phyloP scores from a whole-genome alignment of 2,797 vertebrate genomes.

The Chrysolophus pictus region DNA sequence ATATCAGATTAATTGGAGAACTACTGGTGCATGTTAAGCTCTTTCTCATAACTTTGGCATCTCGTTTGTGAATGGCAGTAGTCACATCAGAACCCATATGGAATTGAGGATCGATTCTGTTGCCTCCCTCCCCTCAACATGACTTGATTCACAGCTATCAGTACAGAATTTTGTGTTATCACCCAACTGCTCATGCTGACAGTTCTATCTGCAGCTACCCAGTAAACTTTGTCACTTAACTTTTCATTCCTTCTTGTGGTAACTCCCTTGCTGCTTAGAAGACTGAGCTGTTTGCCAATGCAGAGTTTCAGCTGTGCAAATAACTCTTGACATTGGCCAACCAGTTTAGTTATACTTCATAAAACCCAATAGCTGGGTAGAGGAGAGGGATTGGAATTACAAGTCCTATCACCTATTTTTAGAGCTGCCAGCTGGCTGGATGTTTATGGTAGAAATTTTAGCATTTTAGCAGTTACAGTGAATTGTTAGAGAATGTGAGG shows the following conservation, averaged over 20 bases:
- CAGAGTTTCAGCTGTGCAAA: accelerated
- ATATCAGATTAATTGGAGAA: background rate
- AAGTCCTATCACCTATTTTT: background rate
- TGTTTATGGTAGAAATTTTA: background rate
- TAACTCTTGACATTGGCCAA: background rate
- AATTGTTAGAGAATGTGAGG: background rate
- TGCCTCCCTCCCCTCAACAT: background rate
- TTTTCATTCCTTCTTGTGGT: background rate
- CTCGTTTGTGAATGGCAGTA: background rate
- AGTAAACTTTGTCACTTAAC: background rate
- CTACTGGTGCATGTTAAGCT: background rate
- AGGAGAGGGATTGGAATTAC: background rate
- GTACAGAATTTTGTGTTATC: background rate
- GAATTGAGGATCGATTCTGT: background rate
- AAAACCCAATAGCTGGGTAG: background rate
- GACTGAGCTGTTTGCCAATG: background rate
- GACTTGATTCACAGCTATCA: background rate
- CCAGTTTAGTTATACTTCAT: background rate
- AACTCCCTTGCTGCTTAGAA: background rate
- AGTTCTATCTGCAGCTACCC: background rate
- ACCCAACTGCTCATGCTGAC: background rate
- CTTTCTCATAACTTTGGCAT: background rate
- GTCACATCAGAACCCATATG: background rate
- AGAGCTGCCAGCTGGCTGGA: background rate
- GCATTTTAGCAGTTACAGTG: background rate